Conservation (phyloP, 2,888 invertebrate genomes). For the Parascotia fuliginaria region DNA sequence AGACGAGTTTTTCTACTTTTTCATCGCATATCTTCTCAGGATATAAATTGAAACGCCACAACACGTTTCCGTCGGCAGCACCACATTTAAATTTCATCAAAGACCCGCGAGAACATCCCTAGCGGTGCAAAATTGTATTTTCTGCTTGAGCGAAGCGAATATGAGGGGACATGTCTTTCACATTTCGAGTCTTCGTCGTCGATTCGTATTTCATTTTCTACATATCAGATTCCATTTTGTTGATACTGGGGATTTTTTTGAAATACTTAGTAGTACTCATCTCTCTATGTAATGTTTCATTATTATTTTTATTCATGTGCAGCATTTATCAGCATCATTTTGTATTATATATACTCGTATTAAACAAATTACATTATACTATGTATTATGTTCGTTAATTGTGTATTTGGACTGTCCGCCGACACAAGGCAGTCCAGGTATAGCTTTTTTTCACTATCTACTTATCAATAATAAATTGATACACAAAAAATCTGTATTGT, state of each 20-base stretch:
- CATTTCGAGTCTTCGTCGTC: slow-evolving; percentile 34
- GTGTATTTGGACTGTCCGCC: too few relatives aligned
- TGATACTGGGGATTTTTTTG: slow-evolving; percentile 26
- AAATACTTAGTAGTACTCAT: too few relatives aligned
- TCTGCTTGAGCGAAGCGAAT: slow-evolving; percentile 55
- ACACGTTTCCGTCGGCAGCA: slow-evolving; percentile 47
- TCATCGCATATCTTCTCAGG: slow-evolving; percentile 26
- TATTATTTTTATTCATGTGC: slow-evolving; percentile 1
- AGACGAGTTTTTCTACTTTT: slow-evolving; percentile 19
- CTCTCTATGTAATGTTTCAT: too few relatives aligned
- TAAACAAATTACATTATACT: too few relatives aligned
- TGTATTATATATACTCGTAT: too few relatives aligned
- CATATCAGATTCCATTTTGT: slow-evolving; percentile 42
- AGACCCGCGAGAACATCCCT: slow-evolving; percentile 50
- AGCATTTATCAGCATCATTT: too few relatives aligned
- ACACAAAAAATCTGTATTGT: slow-evolving; percentile 27
- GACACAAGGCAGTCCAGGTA: too few relatives aligned
- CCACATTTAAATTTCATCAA: slow-evolving; percentile 69
- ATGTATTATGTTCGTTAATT: too few relatives aligned
- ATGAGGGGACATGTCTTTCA: slow-evolving; percentile 49
- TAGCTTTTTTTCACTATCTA: too few relatives aligned
- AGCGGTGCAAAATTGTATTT: slow-evolving; percentile 62
- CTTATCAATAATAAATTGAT: slow-evolving; percentile 19
- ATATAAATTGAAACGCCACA: slow-evolving; percentile 66
- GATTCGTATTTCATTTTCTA: slow-evolving; percentile 44